These are phyloP conservation scores for Nothoprocta pentlandii DNA, from an alignment of 2,113 vertebrate genomes.

Conservation along the genomic window DNA sequence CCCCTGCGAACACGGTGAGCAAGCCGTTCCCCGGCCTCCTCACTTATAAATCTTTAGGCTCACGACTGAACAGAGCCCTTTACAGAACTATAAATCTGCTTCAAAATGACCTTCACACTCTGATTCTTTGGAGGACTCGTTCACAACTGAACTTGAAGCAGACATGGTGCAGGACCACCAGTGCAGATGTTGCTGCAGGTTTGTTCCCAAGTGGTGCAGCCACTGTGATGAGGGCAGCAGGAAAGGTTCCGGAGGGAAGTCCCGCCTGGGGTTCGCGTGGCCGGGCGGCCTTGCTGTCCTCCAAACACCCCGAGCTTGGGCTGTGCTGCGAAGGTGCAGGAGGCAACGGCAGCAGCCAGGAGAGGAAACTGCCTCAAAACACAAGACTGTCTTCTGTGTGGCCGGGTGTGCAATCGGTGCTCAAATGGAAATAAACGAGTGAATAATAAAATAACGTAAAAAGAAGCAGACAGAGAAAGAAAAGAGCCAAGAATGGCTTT, in stretches of 20 bases:
- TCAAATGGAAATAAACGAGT: background rate
- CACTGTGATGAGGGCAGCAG: background rate
- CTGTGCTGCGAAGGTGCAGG: background rate
- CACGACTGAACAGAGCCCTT: background rate
- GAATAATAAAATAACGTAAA: background rate
- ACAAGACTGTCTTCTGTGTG: background rate
- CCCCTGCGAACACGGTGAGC: background rate
- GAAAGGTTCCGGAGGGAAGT: background rate
- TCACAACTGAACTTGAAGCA: background rate
- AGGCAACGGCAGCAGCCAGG: too few relatives aligned
- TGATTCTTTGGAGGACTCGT: background rate
- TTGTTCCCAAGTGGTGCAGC: background rate
- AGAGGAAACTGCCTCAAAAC: background rate
- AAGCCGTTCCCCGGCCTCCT: background rate
- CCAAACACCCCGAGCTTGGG: background rate
- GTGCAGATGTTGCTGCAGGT: background rate
- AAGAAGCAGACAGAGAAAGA: background rate
- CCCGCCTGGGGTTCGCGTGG: background rate
- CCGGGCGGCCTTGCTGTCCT: too few relatives aligned
- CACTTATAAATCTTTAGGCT: background rate
- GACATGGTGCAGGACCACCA: background rate
- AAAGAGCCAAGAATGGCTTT: background rate
- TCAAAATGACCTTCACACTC: background rate
- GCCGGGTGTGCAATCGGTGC: background rate
- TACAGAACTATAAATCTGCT: too few relatives aligned